A percentile compares a stretch with the other conserved stretches of the same genome.
These are phyloP conservation scores for Liparis tanakae DNA, from an alignment of 2,797 vertebrate species.

Conservation along the genomic window DNA sequence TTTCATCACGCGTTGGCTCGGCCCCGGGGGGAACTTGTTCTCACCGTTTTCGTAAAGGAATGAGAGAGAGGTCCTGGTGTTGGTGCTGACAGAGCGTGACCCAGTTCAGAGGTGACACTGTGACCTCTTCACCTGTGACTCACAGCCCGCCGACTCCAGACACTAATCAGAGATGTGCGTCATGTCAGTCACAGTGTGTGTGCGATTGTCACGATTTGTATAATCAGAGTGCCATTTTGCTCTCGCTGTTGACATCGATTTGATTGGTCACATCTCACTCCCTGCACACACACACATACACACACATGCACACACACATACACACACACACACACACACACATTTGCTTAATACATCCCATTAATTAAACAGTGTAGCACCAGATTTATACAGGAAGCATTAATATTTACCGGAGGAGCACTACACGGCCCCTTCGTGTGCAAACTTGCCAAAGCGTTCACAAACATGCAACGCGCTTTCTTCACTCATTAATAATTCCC, in stretches of 20 bases:
- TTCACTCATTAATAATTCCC: slow-evolving; percentile 36
- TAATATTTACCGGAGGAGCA: slow-evolving; percentile 43
- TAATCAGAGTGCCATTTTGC: slow-evolving; percentile 28
- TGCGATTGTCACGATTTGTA: slow-evolving; percentile 27
- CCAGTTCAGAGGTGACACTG: slow-evolving; percentile 50
- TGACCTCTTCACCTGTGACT: slow-evolving; percentile 65
- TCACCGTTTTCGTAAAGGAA: slow-evolving; percentile 26
- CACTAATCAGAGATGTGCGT: slow-evolving; percentile 43
- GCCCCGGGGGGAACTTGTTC: slow-evolving; percentile 28
- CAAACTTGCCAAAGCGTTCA: slow-evolving; percentile 43
- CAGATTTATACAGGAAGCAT: slow-evolving; percentile 55
- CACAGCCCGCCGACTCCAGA: slow-evolving; percentile 22
- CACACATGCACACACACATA: slow-evolving; percentile 3
- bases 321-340: slow-evolving; percentile 14
- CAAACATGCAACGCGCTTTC: slow-evolving; percentile 43
- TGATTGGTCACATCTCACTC: slow-evolving; percentile 54
- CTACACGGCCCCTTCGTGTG: slow-evolving; percentile 26
- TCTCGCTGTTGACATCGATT: slow-evolving; percentile 57
- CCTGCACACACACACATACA: slow-evolving; percentile 5
- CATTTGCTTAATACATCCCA: slow-evolving; percentile 37
- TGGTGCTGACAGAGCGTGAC: slow-evolving; percentile 41
- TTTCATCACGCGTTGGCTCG: slow-evolving; percentile 66
- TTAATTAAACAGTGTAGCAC: slow-evolving; percentile 44
- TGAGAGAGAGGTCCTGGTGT: slow-evolving; percentile 30
- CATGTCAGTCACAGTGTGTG: slow-evolving; percentile 31